Conservation (phyloP, 2,888 invertebrate species). For the Coleophora flavipennella region DNA sequence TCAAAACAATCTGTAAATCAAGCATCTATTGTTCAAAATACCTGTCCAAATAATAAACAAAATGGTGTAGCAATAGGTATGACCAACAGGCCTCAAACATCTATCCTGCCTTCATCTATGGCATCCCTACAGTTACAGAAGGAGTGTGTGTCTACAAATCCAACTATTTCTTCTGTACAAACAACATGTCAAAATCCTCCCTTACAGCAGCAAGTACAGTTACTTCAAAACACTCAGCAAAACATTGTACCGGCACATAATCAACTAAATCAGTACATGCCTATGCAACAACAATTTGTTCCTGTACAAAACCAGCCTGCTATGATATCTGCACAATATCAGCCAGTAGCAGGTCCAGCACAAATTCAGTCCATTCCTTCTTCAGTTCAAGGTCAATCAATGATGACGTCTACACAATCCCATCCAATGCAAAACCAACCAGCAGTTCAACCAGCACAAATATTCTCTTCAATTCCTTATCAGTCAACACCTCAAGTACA, state of each 20-base stretch:
- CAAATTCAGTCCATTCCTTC: neutral
- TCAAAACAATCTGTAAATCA: slow-evolving; percentile 2
- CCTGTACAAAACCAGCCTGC: slow-evolving; percentile 10
- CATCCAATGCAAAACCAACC: slow-evolving; percentile 8
- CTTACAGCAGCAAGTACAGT: too few species aligned
- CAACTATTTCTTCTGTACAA: too few species aligned
- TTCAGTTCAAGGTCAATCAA: slow-evolving; percentile 10
- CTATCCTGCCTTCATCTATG: neutral
- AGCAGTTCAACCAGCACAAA: too few species aligned
- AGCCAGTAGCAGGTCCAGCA: neutral
- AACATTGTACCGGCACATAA: neutral
- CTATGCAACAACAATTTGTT: neutral
- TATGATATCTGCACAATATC: slow-evolving; percentile 6
- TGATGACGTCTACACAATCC: slow-evolving; percentile 13
- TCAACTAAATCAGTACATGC: neutral
- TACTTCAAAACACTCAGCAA: neutral
- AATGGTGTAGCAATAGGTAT: too few species aligned
- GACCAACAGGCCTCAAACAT: too few species aligned
- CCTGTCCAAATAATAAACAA: neutral
- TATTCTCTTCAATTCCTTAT: too few species aligned
- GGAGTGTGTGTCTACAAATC: neutral
- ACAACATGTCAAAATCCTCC: too few species aligned
- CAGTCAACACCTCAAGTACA: neutral
- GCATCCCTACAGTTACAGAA: neutral
- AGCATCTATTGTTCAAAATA: slow-evolving; percentile 8